Base-by-base conservation (phyloP, 2,113 vertebrate genomes). In the Ceyx cyanopectus region DNA sequence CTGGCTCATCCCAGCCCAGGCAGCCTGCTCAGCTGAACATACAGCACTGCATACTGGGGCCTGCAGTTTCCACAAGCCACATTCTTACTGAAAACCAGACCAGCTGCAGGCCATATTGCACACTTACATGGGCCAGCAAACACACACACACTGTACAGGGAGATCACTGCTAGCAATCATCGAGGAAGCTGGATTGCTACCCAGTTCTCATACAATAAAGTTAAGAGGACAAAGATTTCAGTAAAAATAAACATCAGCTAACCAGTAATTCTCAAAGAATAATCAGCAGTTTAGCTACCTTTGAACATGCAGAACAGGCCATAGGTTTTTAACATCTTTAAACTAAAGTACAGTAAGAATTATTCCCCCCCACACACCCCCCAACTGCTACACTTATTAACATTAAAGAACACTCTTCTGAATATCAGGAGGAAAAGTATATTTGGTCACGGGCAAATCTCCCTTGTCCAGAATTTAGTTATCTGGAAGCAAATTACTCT, bases 11-110 rank as follows among this genome's bases (percentile, higher is more conserved):
- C 3, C 80, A 57, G 66, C 45, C 62, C 76, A 62, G 80, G 77
- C 73, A 87, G 19, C 37, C 60, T n/a, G 7, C 4, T 50, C 18
- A 3, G 68, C 9, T 60, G 83, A 85, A 94, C 78, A 80, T 65
- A 79, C 53, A 75, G 91, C 95, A 96, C 27, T 87, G 96, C 96
- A 96, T 45, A 78, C 78, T 97, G 97, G 97, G 96, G 94, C 51
- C 87, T 96, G 97, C 96, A 97, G 97, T 97, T 97, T 94, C 90
- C 50, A 93, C 0, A 0, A 93, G 88, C 48, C 68, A 69, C 60
- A 56, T 61, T 67, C 86, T 56, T 27, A 27, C n/a, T 48, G 65
- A 79, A 92, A 89, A 89, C 17, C 60, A 94, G 89, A 32, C 63
- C 87, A 91, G 91, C 77, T 87, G 89, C 67, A 95, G 91, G 94